Evolutionary conservation across 2,888 invertebrate species (phyloP).

Genomic region (Heteromyza rotundicornis): DNA sequence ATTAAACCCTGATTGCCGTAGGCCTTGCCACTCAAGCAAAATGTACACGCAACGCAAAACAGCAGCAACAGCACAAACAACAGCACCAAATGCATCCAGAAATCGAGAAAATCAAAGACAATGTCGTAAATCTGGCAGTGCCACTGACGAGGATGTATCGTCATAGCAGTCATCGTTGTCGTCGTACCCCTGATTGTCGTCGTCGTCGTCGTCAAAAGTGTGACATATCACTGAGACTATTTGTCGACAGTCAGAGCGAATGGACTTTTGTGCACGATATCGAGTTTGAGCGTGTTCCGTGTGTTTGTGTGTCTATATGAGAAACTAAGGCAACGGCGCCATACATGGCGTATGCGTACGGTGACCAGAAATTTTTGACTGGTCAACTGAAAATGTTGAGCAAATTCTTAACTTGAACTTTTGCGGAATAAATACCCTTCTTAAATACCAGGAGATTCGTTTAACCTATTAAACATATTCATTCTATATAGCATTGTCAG

Average conservation of each 20-base stretch:
- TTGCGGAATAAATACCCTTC: too few relatives aligned
- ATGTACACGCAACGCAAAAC: constrained; percentile 32
- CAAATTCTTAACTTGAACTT: too few relatives aligned
- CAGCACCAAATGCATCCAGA: too few relatives aligned
- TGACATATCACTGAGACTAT: constrained; percentile 17
- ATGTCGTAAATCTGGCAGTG: not conserved
- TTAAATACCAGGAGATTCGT: too few relatives aligned
- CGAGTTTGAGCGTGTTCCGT: constrained; percentile 1
- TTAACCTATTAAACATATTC: too few relatives aligned
- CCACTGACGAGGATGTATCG: not conserved
- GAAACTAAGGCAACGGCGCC: not conserved
- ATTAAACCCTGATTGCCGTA: constrained; percentile 54
- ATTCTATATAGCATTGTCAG: too few relatives aligned
- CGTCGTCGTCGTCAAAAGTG: too few relatives aligned
- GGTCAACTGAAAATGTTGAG: too few relatives aligned
- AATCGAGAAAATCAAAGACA: not conserved
- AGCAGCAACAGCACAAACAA: not conserved
- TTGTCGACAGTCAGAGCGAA: constrained; percentile 13
- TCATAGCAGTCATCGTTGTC: constrained; percentile 13
- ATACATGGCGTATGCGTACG: too few relatives aligned
- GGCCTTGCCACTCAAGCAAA: constrained; percentile 51
- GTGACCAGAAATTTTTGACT: too few relatives aligned
- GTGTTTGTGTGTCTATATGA: not conserved
- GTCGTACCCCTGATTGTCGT: too few relatives aligned
- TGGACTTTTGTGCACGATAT: not conserved